Evolutionary conservation across 2,797 vertebrate species (phyloP).

Genomic region (Chaunax sp.): DNA sequence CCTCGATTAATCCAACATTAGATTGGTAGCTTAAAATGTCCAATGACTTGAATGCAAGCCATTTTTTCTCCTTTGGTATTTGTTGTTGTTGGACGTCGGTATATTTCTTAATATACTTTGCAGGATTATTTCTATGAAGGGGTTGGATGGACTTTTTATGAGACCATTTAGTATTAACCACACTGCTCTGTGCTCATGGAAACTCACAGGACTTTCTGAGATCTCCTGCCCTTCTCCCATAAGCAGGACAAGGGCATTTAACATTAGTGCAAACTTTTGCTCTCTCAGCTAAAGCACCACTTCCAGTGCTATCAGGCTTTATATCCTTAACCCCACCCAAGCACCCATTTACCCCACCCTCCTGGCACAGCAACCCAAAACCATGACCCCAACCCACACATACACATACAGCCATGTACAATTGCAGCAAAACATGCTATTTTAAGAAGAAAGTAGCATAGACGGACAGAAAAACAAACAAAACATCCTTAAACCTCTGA

Average conservation of each 20-base stretch:
- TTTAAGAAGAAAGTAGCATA: slow-evolving; percentile 61
- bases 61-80: slow-evolving; percentile 77
- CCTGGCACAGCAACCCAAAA: slow-evolving; percentile 74
- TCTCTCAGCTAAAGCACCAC: slow-evolving; percentile 87
- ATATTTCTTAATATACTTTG: slow-evolving; percentile 66
- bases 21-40: slow-evolving; percentile 71
- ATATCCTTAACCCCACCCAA: slow-evolving; percentile 77
- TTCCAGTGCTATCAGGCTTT: slow-evolving; percentile 88
- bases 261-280: slow-evolving; percentile 89
- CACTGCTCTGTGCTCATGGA: slow-evolving; percentile 74
- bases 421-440: slow-evolving; percentile 71
- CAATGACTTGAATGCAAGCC: slow-evolving; percentile 61
- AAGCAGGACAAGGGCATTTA: slow-evolving; percentile 84
- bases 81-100: slow-evolving; percentile 65
- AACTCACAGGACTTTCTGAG: slow-evolving; percentile 81
- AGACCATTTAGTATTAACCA: slow-evolving; percentile 72
- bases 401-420: slow-evolving; percentile 62
- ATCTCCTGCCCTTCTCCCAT: slow-evolving; percentile 77
- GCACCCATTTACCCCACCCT: slow-evolving; percentile 71
- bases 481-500: slow-evolving; percentile 74
- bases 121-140: slow-evolving; percentile 64
- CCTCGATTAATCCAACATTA: slow-evolving; percentile 61
- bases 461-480: slow-evolving; percentile 56
- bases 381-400: slow-evolving; percentile 44
- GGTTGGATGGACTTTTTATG: slow-evolving; percentile 72